A percentile compares a stretch with the other conserved stretches of the same genome.
Conservation (phyloP, 2,113 vertebrate species). For the Gadus chalcogrammus region DNA sequence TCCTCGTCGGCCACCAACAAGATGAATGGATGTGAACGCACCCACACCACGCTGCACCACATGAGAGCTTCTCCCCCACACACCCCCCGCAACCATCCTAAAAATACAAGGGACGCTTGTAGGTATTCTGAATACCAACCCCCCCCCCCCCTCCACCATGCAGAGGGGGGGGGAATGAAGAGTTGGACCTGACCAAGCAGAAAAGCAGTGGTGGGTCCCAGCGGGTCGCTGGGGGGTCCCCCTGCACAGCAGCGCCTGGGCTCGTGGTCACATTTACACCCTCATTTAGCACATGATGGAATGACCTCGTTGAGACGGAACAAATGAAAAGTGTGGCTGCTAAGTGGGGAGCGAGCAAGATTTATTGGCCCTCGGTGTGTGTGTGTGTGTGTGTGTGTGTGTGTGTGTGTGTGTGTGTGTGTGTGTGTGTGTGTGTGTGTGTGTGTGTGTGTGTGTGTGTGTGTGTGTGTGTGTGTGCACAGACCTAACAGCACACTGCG, state of each 20-base stretch:
- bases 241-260: constrained; percentile 7
- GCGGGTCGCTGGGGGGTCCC: constrained; percentile 6
- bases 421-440: too few relatives aligned
- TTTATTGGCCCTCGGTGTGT: neutral
- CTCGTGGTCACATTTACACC: constrained; percentile 22
- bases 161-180: constrained; percentile 9
- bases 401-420: neutral
- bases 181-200: constrained; percentile 34
- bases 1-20: too few relatives aligned
- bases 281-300: constrained; percentile 16
- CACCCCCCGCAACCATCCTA: too few relatives aligned
- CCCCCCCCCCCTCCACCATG: neutral
- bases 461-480: neutral
- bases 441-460: neutral
- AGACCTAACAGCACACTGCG: too few relatives aligned
- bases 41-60: neutral
- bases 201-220: constrained; percentile 36
- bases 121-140: neutral
- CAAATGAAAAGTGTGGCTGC: neutral
- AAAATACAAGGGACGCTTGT: constrained; percentile 13
- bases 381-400: neutral
- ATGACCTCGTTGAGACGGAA: constrained; percentile 5
- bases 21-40: too few relatives aligned
- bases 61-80: neutral
- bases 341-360: neutral